Evolutionary conservation across 2,888 invertebrate species (phyloP).

Genomic region (Oscheius myriophilus): DNA sequence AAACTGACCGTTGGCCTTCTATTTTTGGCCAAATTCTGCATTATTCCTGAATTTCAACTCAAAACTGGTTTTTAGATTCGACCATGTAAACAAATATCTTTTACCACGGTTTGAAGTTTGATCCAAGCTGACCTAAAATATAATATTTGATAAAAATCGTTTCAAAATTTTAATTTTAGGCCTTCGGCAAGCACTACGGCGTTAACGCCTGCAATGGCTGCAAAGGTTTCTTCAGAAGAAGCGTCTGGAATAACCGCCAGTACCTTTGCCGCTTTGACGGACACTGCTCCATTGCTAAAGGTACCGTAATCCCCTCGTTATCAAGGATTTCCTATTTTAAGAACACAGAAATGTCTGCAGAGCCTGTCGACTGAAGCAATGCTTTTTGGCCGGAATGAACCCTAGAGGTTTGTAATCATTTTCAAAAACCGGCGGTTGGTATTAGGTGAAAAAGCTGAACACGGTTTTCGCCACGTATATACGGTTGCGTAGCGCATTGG

Average conservation of each 20-base stretch:
- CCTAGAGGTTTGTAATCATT: constrained; percentile 52
- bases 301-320: constrained; percentile 27
- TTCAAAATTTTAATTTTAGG: constrained; percentile 34
- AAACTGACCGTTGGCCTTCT: too few species aligned
- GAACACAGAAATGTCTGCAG: constrained; percentile 67
- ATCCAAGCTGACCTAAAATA: too few species aligned
- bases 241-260: constrained; percentile 61
- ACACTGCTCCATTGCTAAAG: constrained; percentile 63
- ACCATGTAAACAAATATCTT: too few species aligned
- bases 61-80: too few species aligned
- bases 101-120: too few species aligned
- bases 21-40: too few species aligned
- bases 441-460: too few species aligned
- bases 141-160: too few species aligned
- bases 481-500: too few species aligned
- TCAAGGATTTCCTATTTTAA: constrained; percentile 24
- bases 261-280: constrained; percentile 65
- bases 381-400: constrained; percentile 63
- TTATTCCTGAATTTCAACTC: neutral
- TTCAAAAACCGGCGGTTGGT: neutral
- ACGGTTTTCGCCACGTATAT: too few species aligned
- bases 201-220: constrained; percentile 67
- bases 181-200: constrained; percentile 61
- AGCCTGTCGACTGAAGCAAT: constrained; percentile 60
- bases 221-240: constrained; percentile 60